phyloP scores from a whole-genome alignment of 2,113 vertebrate genomes.

The Trematomus loennbergii region DNA sequence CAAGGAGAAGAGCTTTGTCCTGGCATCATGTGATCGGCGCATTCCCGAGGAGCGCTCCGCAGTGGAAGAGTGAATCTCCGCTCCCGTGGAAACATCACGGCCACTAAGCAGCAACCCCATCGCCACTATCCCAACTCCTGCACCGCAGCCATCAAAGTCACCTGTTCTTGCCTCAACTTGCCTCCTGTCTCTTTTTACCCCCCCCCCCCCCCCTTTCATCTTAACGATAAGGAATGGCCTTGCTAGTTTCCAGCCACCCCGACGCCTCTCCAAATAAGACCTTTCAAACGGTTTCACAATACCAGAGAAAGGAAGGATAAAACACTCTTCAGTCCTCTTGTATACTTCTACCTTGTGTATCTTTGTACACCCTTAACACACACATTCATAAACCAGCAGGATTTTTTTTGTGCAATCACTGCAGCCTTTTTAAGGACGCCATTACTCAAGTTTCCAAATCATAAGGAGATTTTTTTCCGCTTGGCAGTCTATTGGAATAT shows the following conservation, averaged over 20 bases:
- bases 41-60: conserved; percentile 44
- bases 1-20: conserved; percentile 46
- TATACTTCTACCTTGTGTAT: conserved; percentile 19
- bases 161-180: conserved; percentile 72
- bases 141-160: too few relatives aligned
- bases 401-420: conserved; percentile 51
- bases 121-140: conserved; percentile 53
- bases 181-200: conserved; percentile 32
- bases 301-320: conserved; percentile 65
- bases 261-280: conserved; percentile 74
- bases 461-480: conserved; percentile 15
- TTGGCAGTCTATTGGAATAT: conserved; percentile 62
- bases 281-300: conserved; percentile 62
- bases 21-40: conserved; percentile 74
- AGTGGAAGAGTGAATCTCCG: conserved; percentile 45
- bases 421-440: conserved; percentile 14
- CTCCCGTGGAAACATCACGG: conserved; percentile 31
- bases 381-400: conserved; percentile 42
- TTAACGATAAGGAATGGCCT: conserved; percentile 69
- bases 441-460: conserved; percentile 28
- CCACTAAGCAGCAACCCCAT: conserved; percentile 61
- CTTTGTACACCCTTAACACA: conserved; percentile 57
- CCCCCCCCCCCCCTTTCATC: conserved; percentile 48
- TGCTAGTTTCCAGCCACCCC: conserved; percentile 39
- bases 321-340: conserved; percentile 47